Evolutionary conservation across 1,140 invertebrate genomes (phyloP), one percentile per base, ranked within the genome.

Genomic region (Vanessa tameamea): DNA sequence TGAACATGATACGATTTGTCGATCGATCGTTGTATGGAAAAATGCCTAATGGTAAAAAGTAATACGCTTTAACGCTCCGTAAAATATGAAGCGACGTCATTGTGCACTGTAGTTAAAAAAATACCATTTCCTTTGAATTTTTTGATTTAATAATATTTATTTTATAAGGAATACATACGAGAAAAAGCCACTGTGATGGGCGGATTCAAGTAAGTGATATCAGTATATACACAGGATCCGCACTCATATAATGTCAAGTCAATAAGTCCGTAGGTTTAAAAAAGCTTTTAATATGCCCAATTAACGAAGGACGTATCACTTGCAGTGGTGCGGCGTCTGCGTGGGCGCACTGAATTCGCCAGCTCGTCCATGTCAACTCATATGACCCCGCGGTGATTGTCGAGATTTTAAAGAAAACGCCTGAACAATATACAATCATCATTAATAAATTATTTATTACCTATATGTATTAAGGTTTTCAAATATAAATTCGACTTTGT

Each of bases 261-360:
- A 31, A n/a, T 16, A 55, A 20, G n/a, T 5, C n/a, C 48, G 14
- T 15, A 51, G 2, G 12, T n/a, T 6, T 51, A n/a, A 14, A 15
- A 51, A 1, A 15, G n/a, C 37, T 9, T 15, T 51, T 51, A 26
- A 50, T 64, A 48, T n/a, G 53, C 13, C 12, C 66, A 37, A 12
- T 11, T 1, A 31, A 23, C 66, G 51, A 68, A 68, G 66, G 66
- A 57, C 66, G 14, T 68, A 57, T 68, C 65, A 68, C 50, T 55
- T 55, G 47, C 65, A 65, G 64, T 14, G 51, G 64, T 20, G 51
- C 13, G n/a, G 8, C 55, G 55, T 11, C 55, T 8, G 55, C 51
- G 65, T 68, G 65, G 65, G 65, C 65, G 65, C 15, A 26, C 51
- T 12, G 61, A 11, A 48, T 59, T 59, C 31, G 47, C 48, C 50